phyloP scores from a whole-genome alignment of 2,113 vertebrate genomes.

The Sphyrna mokarran region DNA sequence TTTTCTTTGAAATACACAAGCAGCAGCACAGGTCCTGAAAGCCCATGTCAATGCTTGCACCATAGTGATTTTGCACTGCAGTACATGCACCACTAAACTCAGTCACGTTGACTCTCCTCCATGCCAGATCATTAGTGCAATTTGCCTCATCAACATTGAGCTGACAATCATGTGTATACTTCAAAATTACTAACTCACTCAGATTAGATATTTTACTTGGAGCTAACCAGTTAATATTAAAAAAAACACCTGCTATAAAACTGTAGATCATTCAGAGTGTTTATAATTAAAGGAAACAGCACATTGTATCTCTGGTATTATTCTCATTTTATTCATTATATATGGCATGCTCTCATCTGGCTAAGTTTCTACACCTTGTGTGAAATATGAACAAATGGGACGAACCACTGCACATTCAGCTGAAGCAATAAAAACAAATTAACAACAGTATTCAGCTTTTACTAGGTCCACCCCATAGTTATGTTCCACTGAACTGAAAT shows the following conservation, averaged over 20 bases:
- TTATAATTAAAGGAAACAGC: not conserved
- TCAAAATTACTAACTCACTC: not conserved
- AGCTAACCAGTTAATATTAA: not conserved
- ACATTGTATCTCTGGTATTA: not conserved
- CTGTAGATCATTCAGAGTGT: not conserved
- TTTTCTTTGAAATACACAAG: not conserved
- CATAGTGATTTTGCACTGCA: not conserved
- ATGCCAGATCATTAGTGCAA: not conserved
- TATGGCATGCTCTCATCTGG: not conserved
- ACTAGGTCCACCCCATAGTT: not conserved
- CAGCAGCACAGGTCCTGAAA: not conserved
- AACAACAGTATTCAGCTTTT: too few species aligned
- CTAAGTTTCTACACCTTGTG: not conserved
- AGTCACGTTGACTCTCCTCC: not conserved
- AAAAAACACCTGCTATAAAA: not conserved
- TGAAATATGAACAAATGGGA: not conserved
- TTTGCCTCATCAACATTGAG: not conserved
- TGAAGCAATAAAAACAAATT: not conserved
- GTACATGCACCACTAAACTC: not conserved
- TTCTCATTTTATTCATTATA: not conserved
- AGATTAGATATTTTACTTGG: not conserved
- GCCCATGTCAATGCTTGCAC: not conserved
- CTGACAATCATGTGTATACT: not conserved
- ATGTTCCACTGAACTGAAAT: not conserved
- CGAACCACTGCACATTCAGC: not conserved